phyloP scores from a whole-genome alignment of 1,140 invertebrate species.

The Lysiphlebus fabarum region DNA sequence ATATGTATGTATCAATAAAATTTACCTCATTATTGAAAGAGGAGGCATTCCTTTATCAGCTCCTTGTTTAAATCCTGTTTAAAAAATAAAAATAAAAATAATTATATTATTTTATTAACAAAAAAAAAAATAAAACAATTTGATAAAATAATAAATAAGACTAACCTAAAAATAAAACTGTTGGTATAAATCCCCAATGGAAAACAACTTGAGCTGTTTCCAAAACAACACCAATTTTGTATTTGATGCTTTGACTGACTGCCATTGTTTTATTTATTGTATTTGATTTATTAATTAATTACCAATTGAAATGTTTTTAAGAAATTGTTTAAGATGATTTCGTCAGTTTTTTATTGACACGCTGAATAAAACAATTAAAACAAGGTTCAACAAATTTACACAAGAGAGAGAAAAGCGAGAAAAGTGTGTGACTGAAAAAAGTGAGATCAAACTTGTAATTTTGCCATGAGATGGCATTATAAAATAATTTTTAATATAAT shows the following conservation, averaged over 20 bases:
- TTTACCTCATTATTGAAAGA: constrained; percentile 57
- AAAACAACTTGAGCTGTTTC: constrained; percentile 61
- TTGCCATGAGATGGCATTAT: too few relatives aligned
- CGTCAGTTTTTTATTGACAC: too few relatives aligned
- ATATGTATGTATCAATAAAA: constrained; percentile 20
- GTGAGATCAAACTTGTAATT: too few relatives aligned
- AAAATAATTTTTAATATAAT: too few relatives aligned
- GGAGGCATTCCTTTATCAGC: constrained; percentile 64
- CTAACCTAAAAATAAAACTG: constrained; percentile 67
- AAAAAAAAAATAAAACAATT: constrained; percentile 7
- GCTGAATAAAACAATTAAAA: too few relatives aligned
- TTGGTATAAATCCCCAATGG: constrained; percentile 69
- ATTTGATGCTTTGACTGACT: constrained; percentile 55
- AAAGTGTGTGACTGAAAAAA: too few relatives aligned
- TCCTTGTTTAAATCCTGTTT: constrained; percentile 61
- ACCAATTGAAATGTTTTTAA: too few relatives aligned
- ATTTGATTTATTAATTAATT: too few relatives aligned
- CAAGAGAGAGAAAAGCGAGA: too few relatives aligned
- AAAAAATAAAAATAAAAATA: constrained; percentile 28
- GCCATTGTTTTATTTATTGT: constrained; percentile 40
- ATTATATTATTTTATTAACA: constrained; percentile 22
- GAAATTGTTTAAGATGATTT: too few relatives aligned
- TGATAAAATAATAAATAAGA: constrained; percentile 10
- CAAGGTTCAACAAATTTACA: too few relatives aligned
- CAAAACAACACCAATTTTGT: constrained; percentile 61